These are phyloP conservation scores for roundworm (Caenorhabditis elegans) DNA, from an alignment of 1,140 invertebrate genomes.

Conservation along the genomic window WBcel235 BX284604.4:10180501-10181000, in stretches of 20 bases:
- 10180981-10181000: no score
- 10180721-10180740: not conserved
- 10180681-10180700: conserved; percentile 1
- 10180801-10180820: not conserved
- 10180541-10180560: not conserved
- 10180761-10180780: no score
- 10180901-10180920: not conserved
- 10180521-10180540: conserved; percentile 22
- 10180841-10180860: not conserved
- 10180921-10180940: no score
- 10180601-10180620: not conserved
- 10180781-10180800: no score
- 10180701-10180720: conserved; percentile 13
- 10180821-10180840: not conserved
- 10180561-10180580: conserved; percentile 2
- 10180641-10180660: not conserved
- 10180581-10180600: conserved; percentile 19
- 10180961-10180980: not conserved
- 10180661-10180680: conserved; percentile 25
- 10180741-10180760: not conserved
- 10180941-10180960: not conserved
- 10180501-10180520: not conserved
- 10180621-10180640: not conserved
- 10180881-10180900: not conserved
- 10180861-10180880: not conserved